Evolutionary conservation across 2,888 invertebrate genomes (phyloP).

Genomic region (Tipula helvola): DNA sequence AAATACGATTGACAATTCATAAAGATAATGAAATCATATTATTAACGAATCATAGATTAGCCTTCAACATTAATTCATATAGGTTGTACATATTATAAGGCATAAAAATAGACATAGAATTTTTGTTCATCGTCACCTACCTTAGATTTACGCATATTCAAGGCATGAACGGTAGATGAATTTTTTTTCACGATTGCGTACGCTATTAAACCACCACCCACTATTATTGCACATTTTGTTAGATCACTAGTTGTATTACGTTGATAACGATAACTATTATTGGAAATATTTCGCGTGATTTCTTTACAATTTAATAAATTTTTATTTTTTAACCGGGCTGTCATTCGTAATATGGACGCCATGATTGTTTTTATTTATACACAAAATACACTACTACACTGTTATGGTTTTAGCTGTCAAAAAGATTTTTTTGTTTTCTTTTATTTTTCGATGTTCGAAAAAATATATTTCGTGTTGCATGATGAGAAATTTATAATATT

Average conservation of each 20-base stretch:
- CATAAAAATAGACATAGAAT: background rate
- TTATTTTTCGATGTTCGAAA: background rate
- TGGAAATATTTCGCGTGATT: conserved; percentile 1
- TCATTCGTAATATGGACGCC: background rate
- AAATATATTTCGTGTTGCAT: background rate
- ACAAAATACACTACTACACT: background rate
- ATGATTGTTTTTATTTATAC: conserved; percentile 5
- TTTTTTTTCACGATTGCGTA: background rate
- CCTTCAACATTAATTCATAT: background rate
- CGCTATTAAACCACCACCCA: conserved; percentile 6
- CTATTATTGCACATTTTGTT: background rate
- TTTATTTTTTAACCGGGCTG: conserved; percentile 8
- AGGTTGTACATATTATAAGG: background rate
- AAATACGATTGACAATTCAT: background rate
- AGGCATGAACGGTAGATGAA: background rate
- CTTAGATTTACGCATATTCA: conserved; percentile 9
- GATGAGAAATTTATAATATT: background rate
- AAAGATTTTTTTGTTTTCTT: background rate
- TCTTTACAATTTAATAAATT: background rate
- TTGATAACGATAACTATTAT: background rate
- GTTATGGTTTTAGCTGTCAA: background rate
- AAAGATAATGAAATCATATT: background rate
- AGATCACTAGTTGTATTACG: background rate
- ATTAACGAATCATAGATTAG: background rate
- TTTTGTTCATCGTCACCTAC: background rate